phyloP scores from a whole-genome alignment of 2,113 vertebrate genomes.

The Clarias batrachus region DNA sequence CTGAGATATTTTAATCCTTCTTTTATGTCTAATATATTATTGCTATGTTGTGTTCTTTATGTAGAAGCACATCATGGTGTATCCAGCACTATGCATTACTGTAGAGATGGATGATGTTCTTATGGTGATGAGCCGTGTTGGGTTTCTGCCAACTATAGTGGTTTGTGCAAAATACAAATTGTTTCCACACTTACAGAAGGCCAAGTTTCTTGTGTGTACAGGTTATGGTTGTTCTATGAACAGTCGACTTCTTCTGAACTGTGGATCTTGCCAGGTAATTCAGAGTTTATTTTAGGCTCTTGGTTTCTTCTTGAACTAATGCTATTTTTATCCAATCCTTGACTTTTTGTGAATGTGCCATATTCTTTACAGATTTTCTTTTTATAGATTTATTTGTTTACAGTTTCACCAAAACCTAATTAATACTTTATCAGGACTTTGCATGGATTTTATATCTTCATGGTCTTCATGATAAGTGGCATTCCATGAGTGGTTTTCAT shows the following conservation, averaged over 20 bases:
- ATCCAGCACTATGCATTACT: background rate
- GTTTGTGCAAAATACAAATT: background rate
- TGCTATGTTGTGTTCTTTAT: background rate
- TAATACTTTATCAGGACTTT: background rate
- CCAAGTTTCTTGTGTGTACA: background rate
- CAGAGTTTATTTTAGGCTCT: background rate
- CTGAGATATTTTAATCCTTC: background rate
- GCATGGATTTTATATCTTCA: background rate
- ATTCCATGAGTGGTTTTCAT: too few relatives aligned
- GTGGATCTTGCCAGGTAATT: background rate
- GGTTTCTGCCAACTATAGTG: background rate
- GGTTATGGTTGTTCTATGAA: background rate
- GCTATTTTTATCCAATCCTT: background rate
- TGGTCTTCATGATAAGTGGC: background rate
- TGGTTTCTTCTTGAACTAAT: background rate
- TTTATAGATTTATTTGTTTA: background rate
- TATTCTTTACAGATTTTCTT: background rate
- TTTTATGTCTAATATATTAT: background rate
- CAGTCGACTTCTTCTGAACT: background rate
- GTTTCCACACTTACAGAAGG: background rate
- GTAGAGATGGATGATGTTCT: background rate
- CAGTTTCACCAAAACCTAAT: background rate
- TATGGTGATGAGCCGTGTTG: background rate
- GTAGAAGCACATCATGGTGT: background rate
- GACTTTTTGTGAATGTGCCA: background rate